These are phyloP conservation scores for Plagiodera versicolora DNA, from an alignment of 2,888 invertebrate species.

Conservation along the genomic window DNA sequence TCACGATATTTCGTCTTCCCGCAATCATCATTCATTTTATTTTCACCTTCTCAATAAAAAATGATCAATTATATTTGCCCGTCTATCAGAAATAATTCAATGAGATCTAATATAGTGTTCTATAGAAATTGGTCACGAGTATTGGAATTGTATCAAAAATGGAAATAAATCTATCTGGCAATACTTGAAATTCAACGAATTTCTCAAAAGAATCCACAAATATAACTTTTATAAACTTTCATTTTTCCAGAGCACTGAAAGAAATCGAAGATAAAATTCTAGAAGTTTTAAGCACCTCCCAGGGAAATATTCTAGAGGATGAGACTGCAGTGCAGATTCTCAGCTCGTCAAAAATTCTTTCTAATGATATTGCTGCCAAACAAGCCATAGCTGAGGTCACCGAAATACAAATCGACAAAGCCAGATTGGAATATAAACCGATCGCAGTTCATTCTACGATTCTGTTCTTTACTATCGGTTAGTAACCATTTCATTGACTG, in stretches of 20 bases:
- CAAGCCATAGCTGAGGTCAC: slow-evolving; percentile 88
- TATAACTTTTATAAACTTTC: too few relatives aligned
- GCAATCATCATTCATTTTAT: too few relatives aligned
- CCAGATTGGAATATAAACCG: slow-evolving; percentile 83
- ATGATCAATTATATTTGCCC: too few relatives aligned
- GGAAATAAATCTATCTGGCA: too few relatives aligned
- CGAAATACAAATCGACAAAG: slow-evolving; percentile 84
- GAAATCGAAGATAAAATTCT: slow-evolving; percentile 92
- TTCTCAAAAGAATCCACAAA: too few relatives aligned
- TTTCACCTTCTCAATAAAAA: too few relatives aligned
- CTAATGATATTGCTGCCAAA: slow-evolving; percentile 90
- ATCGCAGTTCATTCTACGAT: slow-evolving; percentile 89
- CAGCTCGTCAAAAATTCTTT: slow-evolving; percentile 85
- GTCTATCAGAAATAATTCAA: too few relatives aligned
- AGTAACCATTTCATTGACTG: slow-evolving; percentile 22
- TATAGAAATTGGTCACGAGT: too few relatives aligned
- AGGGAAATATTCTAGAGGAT: slow-evolving; percentile 85
- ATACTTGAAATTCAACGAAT: too few relatives aligned
- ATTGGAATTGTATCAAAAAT: too few relatives aligned
- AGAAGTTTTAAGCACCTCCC: slow-evolving; percentile 70
- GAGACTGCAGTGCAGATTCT: slow-evolving; percentile 87
- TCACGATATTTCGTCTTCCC: too few relatives aligned
- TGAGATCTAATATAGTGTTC: too few relatives aligned
- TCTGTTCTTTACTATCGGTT: slow-evolving; percentile 88
- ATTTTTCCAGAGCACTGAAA: slow-evolving; percentile 68